Percentiles rank a stretch among this genome's conserved stretches.
These are phyloP conservation scores for Lagria hirta DNA, from an alignment of 2,888 invertebrate species.

Conservation along the genomic window DNA sequence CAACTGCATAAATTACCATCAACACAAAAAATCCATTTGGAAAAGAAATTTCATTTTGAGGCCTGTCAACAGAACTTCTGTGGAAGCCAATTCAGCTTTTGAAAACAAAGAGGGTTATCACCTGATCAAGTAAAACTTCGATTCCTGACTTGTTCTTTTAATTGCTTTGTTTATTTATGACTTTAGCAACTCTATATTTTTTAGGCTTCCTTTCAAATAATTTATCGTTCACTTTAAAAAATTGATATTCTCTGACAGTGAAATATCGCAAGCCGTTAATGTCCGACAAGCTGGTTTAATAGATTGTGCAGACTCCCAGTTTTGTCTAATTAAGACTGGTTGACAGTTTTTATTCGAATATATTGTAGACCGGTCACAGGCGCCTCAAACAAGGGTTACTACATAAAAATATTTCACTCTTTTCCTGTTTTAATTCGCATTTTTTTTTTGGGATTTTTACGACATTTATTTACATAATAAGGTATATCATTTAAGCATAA, in stretches of 20 bases:
- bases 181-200: constrained; percentile 40
- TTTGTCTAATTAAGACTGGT: constrained; percentile 17
- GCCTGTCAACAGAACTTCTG: constrained; percentile 1
- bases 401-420: too few species aligned
- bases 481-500: too few species aligned
- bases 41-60: constrained; percentile 17
- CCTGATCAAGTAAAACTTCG: constrained; percentile 29
- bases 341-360: constrained; percentile 22
- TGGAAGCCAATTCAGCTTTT: constrained; percentile 12
- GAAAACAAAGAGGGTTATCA: constrained; percentile 28
- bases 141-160: constrained; percentile 45
- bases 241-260: constrained; percentile 33
- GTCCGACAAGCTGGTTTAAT: constrained; percentile 22
- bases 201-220: constrained; percentile 32
- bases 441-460: too few species aligned
- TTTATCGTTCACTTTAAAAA: constrained; percentile 34
- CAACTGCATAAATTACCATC: constrained; percentile 23
- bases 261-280: constrained; percentile 31
- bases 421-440: too few species aligned
- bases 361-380: too few species aligned
- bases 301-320: constrained; percentile 21
- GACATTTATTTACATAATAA: too few species aligned
- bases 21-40: constrained; percentile 23
- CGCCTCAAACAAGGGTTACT: too few species aligned
- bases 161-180: constrained; percentile 46